A percentile compares a stretch with the other conserved stretches of the same genome.
phyloP scores from a whole-genome alignment of 2,888 invertebrate genomes.

The Antheraea yamamai region DNA sequence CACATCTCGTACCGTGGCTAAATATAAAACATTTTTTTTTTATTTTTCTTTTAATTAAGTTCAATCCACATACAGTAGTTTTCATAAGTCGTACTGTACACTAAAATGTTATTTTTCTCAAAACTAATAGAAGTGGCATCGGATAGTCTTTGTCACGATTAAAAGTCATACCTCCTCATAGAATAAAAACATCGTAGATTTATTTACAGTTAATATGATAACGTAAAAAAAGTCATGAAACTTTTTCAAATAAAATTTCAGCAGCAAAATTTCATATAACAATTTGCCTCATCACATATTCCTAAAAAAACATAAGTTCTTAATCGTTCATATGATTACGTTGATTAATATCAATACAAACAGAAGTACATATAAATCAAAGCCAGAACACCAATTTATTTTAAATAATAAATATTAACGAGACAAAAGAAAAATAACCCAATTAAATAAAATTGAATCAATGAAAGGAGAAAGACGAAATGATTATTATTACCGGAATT shows the following conservation, averaged over 20 bases:
- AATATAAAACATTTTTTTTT: neutral
- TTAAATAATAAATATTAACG: neutral
- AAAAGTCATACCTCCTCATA: no score
- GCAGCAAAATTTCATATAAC: no score
- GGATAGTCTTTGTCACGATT: no score
- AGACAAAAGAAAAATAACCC: neutral
- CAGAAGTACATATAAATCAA: neutral
- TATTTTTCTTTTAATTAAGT: neutral
- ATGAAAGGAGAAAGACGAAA: neutral
- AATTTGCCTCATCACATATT: no score
- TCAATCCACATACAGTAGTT: neutral
- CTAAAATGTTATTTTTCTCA: no score
- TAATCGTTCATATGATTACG: no score
- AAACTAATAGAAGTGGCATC: no score
- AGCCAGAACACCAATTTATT: neutral
- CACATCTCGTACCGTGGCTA: conserved; percentile 98
- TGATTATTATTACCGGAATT: neutral
- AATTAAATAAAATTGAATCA: neutral
- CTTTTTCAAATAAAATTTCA: no score
- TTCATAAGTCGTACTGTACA: neutral
- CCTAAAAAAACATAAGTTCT: no score
- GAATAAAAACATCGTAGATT: no score
- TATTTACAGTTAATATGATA: no score
- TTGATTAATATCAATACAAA: neutral
- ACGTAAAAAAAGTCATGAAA: no score